A percentile compares a stretch with the other conserved stretches of the same genome.
phyloP scores from a whole-genome alignment of 2,888 invertebrate genomes.

The Caenorhabditis imperialis region DNA sequence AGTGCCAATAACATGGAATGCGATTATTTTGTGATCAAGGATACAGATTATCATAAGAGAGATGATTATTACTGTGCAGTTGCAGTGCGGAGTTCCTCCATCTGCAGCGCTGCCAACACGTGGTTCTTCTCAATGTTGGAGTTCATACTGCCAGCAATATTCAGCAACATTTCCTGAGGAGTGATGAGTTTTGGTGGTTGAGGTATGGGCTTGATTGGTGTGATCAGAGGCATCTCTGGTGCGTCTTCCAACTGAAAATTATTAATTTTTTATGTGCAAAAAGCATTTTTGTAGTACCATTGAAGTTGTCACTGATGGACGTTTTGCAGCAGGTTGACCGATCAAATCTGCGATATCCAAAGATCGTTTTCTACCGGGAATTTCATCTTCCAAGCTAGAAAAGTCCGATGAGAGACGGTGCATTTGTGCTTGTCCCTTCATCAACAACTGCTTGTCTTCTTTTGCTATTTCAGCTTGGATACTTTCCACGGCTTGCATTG shows the following conservation, averaged over 20 bases:
- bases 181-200: slow-evolving; percentile 27
- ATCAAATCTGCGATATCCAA: slow-evolving; percentile 30
- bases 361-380: slow-evolving; percentile 35
- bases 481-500: slow-evolving; percentile 34
- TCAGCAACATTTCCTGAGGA: slow-evolving; percentile 37
- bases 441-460: slow-evolving; percentile 16
- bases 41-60: neutral
- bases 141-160: slow-evolving; percentile 37
- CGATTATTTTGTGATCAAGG: slow-evolving; percentile 22
- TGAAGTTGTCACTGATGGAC: slow-evolving; percentile 30
- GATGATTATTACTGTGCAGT: slow-evolving; percentile 23
- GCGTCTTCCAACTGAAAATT: slow-evolving; percentile 31
- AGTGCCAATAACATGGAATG: neutral
- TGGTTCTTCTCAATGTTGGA: slow-evolving; percentile 28
- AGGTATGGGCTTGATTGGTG: slow-evolving; percentile 30
- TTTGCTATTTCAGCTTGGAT: slow-evolving; percentile 46
- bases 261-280: neutral
- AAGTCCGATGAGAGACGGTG: slow-evolving; percentile 37
- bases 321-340: slow-evolving; percentile 18
- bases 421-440: slow-evolving; percentile 27
- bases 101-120: slow-evolving; percentile 27
- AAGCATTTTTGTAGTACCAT: slow-evolving; percentile 1
- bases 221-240: slow-evolving; percentile 13
- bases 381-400: slow-evolving; percentile 31
- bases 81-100: slow-evolving; percentile 37